Evolutionary conservation across 2,797 vertebrate species (phyloP).

Genomic region (Channa striata): DNA sequence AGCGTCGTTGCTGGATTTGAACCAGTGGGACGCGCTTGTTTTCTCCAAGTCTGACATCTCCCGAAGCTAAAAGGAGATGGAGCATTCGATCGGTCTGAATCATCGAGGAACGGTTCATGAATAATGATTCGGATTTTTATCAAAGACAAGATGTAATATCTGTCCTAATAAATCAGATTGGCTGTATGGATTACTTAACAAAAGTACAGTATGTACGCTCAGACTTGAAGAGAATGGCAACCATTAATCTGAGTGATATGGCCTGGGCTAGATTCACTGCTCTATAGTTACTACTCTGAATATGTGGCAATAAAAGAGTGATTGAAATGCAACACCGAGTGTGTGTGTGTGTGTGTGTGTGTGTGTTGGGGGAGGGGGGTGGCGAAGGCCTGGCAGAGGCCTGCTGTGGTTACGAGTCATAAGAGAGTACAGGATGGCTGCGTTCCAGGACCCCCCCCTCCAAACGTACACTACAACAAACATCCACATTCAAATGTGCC

Average conservation of each 20-base stretch:
- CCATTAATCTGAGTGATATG: slow-evolving; percentile 66
- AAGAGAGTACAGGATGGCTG: slow-evolving; percentile 82
- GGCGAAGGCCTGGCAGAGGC: slow-evolving; percentile 76
- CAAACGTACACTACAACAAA: slow-evolving; percentile 24
- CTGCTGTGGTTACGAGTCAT: slow-evolving; percentile 84
- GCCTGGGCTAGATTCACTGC: slow-evolving; percentile 61
- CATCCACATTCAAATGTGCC: slow-evolving; percentile 51
- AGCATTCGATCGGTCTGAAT: slow-evolving; percentile 41
- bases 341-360: slow-evolving; percentile 33
- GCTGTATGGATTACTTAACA: slow-evolving; percentile 27
- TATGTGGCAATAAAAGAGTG: slow-evolving; percentile 75
- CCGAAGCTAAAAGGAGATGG: slow-evolving; percentile 56
- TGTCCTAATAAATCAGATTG: slow-evolving; percentile 44
- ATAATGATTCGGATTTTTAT: slow-evolving; percentile 54
- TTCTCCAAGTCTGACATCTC: slow-evolving; percentile 64
- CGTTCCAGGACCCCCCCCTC: slow-evolving; percentile 73
- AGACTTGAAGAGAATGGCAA: slow-evolving; percentile 39
- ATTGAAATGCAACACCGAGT: slow-evolving; percentile 82
- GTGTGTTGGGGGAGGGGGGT: slow-evolving; percentile 27
- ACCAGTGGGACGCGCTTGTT: slow-evolving; percentile 52
- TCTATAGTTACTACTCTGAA: slow-evolving; percentile 64
- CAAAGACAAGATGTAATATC: slow-evolving; percentile 46
- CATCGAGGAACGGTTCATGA: slow-evolving; percentile 43
- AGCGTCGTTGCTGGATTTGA: slow-evolving; percentile 44
- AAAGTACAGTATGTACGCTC: slow-evolving; percentile 21